phyloP scores from a whole-genome alignment of 2,888 invertebrate species.

The Diarsia mendica region DNA sequence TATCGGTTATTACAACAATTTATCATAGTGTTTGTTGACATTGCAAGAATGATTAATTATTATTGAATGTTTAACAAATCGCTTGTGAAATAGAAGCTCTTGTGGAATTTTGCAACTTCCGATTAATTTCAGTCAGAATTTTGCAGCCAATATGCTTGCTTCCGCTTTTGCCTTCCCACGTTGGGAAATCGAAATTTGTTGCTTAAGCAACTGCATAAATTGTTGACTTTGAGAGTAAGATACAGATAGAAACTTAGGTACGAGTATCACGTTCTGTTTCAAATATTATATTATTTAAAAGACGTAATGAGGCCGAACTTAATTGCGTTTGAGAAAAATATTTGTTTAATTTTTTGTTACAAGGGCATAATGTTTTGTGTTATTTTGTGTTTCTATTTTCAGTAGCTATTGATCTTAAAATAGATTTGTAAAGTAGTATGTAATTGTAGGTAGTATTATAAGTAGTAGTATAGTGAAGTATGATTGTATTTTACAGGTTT shows the following conservation, averaged over 20 bases:
- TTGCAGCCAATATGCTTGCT: background rate
- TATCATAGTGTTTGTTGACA: background rate
- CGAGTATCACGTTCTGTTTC: background rate
- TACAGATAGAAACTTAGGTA: background rate
- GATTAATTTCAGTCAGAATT: background rate
- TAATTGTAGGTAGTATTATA: too few species aligned
- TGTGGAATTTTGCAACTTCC: constrained; percentile 23
- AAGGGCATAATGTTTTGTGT: background rate
- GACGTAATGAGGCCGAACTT: background rate
- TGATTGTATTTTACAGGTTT: constrained; percentile 91
- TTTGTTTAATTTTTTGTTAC: constrained; percentile 2
- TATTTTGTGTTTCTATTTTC: background rate
- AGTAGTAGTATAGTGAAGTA: too few species aligned
- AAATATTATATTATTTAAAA: background rate
- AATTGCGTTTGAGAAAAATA: constrained; percentile 19
- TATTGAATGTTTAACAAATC: constrained; percentile 2
- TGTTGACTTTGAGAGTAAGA: background rate
- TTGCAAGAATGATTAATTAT: background rate
- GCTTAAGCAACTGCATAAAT: constrained; percentile 4
- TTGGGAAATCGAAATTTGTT: background rate
- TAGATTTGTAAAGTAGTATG: too few species aligned
- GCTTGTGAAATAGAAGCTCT: constrained; percentile 5
- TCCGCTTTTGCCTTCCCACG: too few species aligned
- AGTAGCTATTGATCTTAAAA: background rate
- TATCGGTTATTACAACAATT: background rate